Percentiles rank a stretch among this genome's conserved stretches.
These are phyloP conservation scores for Cliona cf. orientalis DNA, from an alignment of 37 sponge, comb jelly and placozoan species.

Conservation along the genomic window DNA sequence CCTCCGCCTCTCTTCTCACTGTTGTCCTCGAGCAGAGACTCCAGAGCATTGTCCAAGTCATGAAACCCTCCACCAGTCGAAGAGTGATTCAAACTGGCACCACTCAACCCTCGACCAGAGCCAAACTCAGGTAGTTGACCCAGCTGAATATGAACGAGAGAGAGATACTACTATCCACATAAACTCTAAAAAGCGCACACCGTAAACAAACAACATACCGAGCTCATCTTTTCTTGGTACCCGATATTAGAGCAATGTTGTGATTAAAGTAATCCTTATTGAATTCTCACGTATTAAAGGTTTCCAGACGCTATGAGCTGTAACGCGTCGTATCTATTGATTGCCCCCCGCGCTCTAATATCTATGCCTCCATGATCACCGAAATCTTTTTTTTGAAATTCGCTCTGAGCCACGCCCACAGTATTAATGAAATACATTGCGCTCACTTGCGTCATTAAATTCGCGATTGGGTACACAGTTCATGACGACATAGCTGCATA, in stretches of 20 bases:
- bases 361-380: no score
- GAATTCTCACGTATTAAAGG: no score
- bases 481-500: background rate
- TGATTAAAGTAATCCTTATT: no score
- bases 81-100: background rate
- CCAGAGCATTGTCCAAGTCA: slow-evolving; percentile 6
- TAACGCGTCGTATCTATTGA: no score
- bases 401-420: background rate
- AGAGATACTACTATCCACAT: background rate
- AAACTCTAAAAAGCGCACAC: background rate
- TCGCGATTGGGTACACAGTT: background rate
- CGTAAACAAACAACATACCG: no score
- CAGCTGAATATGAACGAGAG: background rate
- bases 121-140: slow-evolving; percentile 6
- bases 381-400: background rate
- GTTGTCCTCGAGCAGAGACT: background rate
- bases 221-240: no score
- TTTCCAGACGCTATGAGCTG: no score
- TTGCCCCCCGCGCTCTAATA: no score
- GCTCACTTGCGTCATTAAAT: background rate
- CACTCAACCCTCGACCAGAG: background rate
- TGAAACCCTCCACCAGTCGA: background rate
- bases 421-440: background rate
- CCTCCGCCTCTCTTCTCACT: background rate
- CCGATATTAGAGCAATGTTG: no score